A percentile compares a stretch with the other conserved stretches of the same genome.
Conservation (phyloP, 2,888 invertebrate genomes). For the Zygaena filipendulae region DNA sequence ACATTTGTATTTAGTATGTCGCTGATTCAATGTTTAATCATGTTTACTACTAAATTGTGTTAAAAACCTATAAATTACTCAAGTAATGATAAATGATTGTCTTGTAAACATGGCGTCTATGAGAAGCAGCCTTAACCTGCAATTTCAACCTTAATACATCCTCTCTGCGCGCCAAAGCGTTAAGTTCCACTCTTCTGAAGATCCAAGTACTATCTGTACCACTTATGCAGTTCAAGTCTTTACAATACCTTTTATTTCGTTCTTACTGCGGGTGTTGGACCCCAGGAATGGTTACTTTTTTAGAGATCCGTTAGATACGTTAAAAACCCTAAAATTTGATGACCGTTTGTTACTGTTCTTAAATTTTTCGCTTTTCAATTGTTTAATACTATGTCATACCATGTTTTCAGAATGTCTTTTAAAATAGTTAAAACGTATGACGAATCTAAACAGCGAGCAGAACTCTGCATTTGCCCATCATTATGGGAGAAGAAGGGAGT, state of each 20-base stretch:
- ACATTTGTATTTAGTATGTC: background rate
- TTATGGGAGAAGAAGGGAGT: background rate
- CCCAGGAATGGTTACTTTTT: background rate
- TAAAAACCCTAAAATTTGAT: slow-evolving; percentile 1
- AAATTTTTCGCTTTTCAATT: slow-evolving; percentile 4
- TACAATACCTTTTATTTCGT: background rate
- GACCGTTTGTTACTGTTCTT: slow-evolving; percentile 1
- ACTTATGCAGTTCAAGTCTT: background rate
- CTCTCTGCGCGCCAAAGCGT: slow-evolving; percentile 4
- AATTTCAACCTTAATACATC: slow-evolving; percentile 5
- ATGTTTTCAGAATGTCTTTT: background rate
- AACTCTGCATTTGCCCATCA: background rate
- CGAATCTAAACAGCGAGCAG: background rate
- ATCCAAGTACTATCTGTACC: slow-evolving; percentile 3
- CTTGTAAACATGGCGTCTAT: slow-evolving; percentile 7
- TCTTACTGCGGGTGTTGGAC: background rate
- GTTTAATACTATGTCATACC: background rate
- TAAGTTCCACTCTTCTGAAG: slow-evolving; percentile 6
- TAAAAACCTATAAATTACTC: slow-evolving; percentile 5
- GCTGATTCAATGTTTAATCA: background rate
- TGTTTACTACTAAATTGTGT: slow-evolving; percentile 1
- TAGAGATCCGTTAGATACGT: background rate
- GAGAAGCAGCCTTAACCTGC: slow-evolving; percentile 7
- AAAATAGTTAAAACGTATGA: background rate
- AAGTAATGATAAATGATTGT: slow-evolving; percentile 4